Conservation (phyloP, 2,797 vertebrate species). For the Paedocypris micromegethes region DNA sequence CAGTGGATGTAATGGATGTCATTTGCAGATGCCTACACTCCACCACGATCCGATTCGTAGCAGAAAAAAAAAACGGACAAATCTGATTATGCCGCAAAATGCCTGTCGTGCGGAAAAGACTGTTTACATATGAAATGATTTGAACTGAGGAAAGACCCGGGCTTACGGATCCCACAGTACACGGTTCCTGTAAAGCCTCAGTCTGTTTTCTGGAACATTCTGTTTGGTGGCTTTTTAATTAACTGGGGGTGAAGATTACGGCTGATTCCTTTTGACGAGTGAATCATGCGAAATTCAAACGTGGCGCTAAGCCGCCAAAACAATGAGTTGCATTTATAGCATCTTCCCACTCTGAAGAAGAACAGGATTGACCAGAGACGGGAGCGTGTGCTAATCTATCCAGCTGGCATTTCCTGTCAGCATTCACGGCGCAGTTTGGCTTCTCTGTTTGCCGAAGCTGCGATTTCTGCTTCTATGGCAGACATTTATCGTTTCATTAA, state of each 20-base stretch:
- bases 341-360: slow-evolving; percentile 51
- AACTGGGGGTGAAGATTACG: slow-evolving; percentile 72
- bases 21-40: slow-evolving; percentile 62
- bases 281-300: slow-evolving; percentile 62
- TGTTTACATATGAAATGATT: slow-evolving; percentile 67
- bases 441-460: slow-evolving; percentile 45
- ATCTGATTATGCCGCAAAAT: slow-evolving; percentile 66
- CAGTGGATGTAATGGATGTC: slow-evolving; percentile 65
- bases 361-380: slow-evolving; percentile 61
- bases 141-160: slow-evolving; percentile 58
- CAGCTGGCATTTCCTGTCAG: slow-evolving; percentile 60
- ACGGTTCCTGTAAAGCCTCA: slow-evolving; percentile 56
- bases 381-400: slow-evolving; percentile 58
- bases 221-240: slow-evolving; percentile 69
- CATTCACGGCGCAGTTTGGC: slow-evolving; percentile 55
- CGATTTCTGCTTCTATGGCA: slow-evolving; percentile 48
- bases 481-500: slow-evolving; percentile 52
- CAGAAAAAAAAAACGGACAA: slow-evolving; percentile 47
- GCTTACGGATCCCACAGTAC: slow-evolving; percentile 52
- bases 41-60: slow-evolving; percentile 49
- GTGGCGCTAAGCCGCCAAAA: slow-evolving; percentile 59
- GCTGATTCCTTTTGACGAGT: slow-evolving; percentile 59
- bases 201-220: slow-evolving; percentile 54
- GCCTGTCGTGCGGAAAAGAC: slow-evolving; percentile 67
- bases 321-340: slow-evolving; percentile 62